Evolutionary conservation across 2,113 vertebrate genomes (phyloP).

Genomic region (Meleagris gallopavo): DNA sequence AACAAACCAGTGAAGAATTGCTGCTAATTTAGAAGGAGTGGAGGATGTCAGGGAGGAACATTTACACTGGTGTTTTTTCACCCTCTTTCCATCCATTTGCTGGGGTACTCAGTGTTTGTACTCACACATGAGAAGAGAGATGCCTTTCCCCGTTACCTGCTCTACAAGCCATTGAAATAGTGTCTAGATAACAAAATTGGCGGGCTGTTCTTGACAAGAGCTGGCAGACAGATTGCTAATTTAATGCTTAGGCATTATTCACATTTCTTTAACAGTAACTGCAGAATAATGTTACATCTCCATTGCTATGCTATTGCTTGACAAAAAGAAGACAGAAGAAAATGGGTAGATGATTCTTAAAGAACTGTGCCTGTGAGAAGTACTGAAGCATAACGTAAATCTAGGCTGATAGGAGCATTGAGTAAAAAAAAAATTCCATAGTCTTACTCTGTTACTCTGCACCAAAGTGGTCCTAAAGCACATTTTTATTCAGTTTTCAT

Average conservation of each 20-base stretch:
- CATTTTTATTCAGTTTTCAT: not conserved
- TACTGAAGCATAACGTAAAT: not conserved
- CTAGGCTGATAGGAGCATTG: not conserved
- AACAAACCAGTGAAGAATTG: not conserved
- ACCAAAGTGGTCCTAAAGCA: not conserved
- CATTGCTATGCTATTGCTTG: not conserved
- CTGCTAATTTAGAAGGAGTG: not conserved
- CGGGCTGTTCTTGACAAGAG: not conserved
- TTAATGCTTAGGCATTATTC: not conserved
- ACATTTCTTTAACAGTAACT: not conserved
- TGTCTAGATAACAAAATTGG: not conserved
- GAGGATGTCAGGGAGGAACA: not conserved
- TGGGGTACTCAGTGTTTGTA: not conserved
- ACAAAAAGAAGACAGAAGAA: not conserved
- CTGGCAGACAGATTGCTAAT: not conserved
- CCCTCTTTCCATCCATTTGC: fast-evolving
- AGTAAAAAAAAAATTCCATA: not conserved
- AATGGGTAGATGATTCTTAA: not conserved
- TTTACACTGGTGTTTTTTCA: not conserved
- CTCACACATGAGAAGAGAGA: not conserved
- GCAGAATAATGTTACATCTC: not conserved
- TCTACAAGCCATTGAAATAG: not conserved
- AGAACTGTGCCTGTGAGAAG: not conserved
- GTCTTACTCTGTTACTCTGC: not conserved
- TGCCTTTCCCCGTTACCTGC: not conserved